Conservation (phyloP, 2,888 invertebrate genomes). For the Drosophila formosana region DNA sequence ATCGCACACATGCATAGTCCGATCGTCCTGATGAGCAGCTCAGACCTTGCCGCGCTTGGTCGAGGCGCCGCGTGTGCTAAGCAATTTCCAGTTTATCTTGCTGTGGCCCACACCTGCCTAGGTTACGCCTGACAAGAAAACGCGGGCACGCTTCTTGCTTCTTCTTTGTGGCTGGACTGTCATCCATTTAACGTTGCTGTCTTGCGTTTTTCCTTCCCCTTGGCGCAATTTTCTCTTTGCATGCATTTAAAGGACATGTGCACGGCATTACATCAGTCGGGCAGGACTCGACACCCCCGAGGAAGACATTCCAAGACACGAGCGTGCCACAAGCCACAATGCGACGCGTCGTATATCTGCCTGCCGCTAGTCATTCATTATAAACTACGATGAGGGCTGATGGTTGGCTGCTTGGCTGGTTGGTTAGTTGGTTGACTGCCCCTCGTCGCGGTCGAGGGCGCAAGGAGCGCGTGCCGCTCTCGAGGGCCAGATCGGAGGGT, state of each 20-base stretch:
- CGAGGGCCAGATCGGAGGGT: slow-evolving; percentile 33
- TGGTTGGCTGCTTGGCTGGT: slow-evolving; percentile 35
- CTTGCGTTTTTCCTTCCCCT: slow-evolving; percentile 34
- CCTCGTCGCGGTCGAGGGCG: slow-evolving; percentile 68
- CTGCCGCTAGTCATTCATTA: slow-evolving; percentile 64
- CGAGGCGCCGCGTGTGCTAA: slow-evolving; percentile 56
- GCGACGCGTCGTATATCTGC: slow-evolving; percentile 23
- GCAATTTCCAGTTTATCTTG: slow-evolving; percentile 72
- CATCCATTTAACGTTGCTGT: slow-evolving; percentile 66
- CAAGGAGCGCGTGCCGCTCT: slow-evolving; percentile 58
- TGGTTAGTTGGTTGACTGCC: slow-evolving; percentile 38
- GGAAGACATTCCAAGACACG: slow-evolving; percentile 77
- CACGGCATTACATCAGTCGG: slow-evolving; percentile 58
- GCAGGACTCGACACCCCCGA: slow-evolving; percentile 40
- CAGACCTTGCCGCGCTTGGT: slow-evolving; percentile 55
- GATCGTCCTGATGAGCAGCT: slow-evolving; percentile 21
- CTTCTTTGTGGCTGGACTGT: slow-evolving; percentile 12
- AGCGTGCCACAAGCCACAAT: slow-evolving; percentile 71
- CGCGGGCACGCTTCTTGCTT: slow-evolving; percentile 65
- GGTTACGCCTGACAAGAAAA: slow-evolving; percentile 70
- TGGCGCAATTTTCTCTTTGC: slow-evolving; percentile 77
- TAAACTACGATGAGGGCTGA: slow-evolving; percentile 69
- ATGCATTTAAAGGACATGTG: slow-evolving; percentile 74
- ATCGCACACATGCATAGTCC: slow-evolving; percentile 15
- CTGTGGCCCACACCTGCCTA: slow-evolving; percentile 71